Conservation (phyloP, 2,113 vertebrate genomes). For the Formicarius rufipectus region DNA sequence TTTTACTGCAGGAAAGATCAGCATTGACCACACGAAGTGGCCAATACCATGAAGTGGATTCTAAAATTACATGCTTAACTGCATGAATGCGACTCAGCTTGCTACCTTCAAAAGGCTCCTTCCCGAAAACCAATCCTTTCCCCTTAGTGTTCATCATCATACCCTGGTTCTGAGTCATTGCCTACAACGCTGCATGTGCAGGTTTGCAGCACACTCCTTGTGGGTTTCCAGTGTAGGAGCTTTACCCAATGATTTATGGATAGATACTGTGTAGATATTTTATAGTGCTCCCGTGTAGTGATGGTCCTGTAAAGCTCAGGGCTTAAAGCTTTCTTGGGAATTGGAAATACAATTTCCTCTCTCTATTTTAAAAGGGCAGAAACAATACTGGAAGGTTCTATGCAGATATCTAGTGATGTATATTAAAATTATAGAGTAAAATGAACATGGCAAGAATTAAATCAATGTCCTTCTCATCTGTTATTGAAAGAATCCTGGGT, state of each 20-base stretch:
- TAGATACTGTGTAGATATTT: not conserved
- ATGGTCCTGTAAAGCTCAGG: not conserved
- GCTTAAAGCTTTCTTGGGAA: not conserved
- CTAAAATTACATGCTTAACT: not conserved
- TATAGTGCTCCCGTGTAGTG: not conserved
- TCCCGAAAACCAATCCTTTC: not conserved
- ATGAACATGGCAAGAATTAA: not conserved
- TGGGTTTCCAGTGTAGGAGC: not conserved
- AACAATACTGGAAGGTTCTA: not conserved
- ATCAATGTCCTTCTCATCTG: not conserved
- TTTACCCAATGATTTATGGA: not conserved
- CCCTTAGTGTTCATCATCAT: not conserved
- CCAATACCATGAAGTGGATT: not conserved
- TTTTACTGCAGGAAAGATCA: not conserved
- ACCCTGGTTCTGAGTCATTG: not conserved
- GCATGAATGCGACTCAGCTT: not conserved
- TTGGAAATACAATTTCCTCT: not conserved
- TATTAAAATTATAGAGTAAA: not conserved
- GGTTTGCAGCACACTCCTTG: not conserved
- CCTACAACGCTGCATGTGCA: not conserved
- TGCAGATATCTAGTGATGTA: not conserved
- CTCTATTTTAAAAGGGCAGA: not conserved
- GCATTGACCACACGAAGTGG: not conserved
- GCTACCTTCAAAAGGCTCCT: not conserved
- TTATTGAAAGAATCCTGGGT: not conserved